Evolutionary conservation across 2,113 vertebrate species (phyloP).

Genomic region (human (Homo sapiens)): DNA sequence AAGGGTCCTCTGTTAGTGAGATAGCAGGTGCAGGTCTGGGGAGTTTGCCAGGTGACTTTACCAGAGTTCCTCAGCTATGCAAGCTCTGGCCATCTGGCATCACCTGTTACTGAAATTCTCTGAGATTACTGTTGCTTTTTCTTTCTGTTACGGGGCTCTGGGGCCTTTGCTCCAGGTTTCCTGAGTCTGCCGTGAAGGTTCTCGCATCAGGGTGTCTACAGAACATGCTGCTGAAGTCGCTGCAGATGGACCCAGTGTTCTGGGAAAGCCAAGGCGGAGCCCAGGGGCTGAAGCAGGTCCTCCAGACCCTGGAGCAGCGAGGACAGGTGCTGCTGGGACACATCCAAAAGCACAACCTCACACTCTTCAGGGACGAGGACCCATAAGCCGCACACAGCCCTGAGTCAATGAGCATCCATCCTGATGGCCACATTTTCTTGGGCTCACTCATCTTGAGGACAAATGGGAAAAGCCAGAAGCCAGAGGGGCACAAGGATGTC

Average conservation of each 20-base stretch:
- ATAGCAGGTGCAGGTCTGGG: background rate
- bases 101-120: fast-evolving
- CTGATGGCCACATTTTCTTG: background rate
- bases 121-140: background rate
- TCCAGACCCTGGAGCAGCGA: slow-evolving; percentile 85
- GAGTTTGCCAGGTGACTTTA: background rate
- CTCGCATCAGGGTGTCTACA: slow-evolving; percentile 90
- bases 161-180: slow-evolving; percentile 86
- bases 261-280: slow-evolving; percentile 89
- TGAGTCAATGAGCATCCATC: fast-evolving
- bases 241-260: slow-evolving; percentile 88
- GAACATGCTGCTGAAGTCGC: slow-evolving; percentile 87
- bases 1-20: background rate
- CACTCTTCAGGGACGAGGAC: slow-evolving; percentile 66
- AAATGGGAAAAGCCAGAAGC: background rate
- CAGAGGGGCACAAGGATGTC: background rate
- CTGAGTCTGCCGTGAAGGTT: slow-evolving; percentile 82
- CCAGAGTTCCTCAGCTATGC: background rate
- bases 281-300: slow-evolving; percentile 82
- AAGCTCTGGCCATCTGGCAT: background rate
- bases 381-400: fast-evolving
- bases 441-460: background rate
- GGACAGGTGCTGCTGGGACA: slow-evolving; percentile 87
- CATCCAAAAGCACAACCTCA: slow-evolving; percentile 85
- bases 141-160: background rate